A percentile compares a stretch with the other conserved stretches of the same genome.
Evolutionary conservation across 2,113 vertebrate genomes (phyloP).

Genomic region (Cygnus atratus): DNA sequence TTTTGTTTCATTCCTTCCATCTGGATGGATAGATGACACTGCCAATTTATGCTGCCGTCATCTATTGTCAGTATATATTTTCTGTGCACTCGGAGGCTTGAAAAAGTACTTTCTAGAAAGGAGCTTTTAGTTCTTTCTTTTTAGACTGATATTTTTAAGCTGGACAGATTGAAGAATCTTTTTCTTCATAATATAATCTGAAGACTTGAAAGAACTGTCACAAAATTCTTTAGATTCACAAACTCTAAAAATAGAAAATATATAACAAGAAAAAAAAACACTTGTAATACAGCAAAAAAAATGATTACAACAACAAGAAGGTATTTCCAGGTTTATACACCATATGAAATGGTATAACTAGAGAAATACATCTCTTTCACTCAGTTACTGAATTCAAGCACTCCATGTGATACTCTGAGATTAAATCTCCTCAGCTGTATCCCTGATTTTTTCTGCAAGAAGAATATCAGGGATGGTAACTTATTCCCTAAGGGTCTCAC

Average conservation of each 20-base stretch:
- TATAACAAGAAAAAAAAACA: fast-evolving
- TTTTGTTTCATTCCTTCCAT: not conserved
- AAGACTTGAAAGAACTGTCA: not conserved
- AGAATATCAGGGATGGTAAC: not conserved
- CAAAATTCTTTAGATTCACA: not conserved
- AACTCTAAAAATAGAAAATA: not conserved
- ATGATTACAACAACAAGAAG: not conserved
- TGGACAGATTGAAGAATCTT: not conserved
- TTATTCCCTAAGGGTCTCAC: not conserved
- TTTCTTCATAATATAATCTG: not conserved
- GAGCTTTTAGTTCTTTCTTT: not conserved
- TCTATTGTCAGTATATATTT: not conserved
- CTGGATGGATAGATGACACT: not conserved
- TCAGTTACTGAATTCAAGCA: not conserved
- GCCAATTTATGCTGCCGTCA: not conserved
- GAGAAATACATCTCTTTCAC: not conserved
- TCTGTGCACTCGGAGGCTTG: not conserved
- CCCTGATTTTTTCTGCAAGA: not conserved
- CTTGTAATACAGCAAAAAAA: not conserved
- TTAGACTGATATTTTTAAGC: not conserved
- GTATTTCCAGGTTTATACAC: not conserved
- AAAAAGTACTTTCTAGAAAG: not conserved
- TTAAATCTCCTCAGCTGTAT: not conserved
- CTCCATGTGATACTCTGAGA: not conserved
- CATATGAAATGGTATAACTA: not conserved